Evolutionary conservation across 1,140 invertebrate species (phyloP).

Genomic region (Achroia grisella): DNA sequence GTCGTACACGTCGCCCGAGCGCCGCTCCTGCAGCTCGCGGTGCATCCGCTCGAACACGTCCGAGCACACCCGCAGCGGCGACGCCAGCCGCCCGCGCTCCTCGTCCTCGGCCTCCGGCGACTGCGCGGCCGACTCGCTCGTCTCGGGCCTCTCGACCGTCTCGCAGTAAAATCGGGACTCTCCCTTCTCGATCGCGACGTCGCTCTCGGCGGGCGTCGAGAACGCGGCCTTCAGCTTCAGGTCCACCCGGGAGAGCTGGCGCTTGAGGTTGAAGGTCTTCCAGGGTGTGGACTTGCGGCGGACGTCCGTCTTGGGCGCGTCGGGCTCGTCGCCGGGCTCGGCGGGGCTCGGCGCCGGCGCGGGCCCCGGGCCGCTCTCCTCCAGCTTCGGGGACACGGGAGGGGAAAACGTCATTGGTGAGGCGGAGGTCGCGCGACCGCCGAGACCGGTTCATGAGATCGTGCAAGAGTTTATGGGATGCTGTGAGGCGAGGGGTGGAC

Average conservation of each 20-base stretch:
- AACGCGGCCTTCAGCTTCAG: slow-evolving; percentile 83
- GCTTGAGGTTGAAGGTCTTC: slow-evolving; percentile 85
- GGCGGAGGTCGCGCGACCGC: slow-evolving; percentile 23
- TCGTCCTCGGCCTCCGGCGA: slow-evolving; percentile 31
- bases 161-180: slow-evolving; percentile 70
- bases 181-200: slow-evolving; percentile 35
- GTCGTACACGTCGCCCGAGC: slow-evolving; percentile 49
- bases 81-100: slow-evolving; percentile 20
- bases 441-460: slow-evolving; percentile 8
- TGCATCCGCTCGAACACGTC: slow-evolving; percentile 59
- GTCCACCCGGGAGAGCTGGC: slow-evolving; percentile 86
- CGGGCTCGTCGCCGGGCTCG: slow-evolving; percentile 21
- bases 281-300: slow-evolving; percentile 77
- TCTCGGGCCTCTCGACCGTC: slow-evolving; percentile 38
- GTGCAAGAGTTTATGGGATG: not conserved
- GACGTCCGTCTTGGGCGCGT: slow-evolving; percentile 42
- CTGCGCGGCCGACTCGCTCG: slow-evolving; percentile 15
- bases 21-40: slow-evolving; percentile 40
- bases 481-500: not conserved
- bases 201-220: slow-evolving; percentile 66
- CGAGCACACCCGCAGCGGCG: slow-evolving; percentile 36
- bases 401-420: slow-evolving; percentile 31
- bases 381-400: slow-evolving; percentile 50
- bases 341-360: slow-evolving; percentile 50
- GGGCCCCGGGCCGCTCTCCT: slow-evolving; percentile 27